Evolutionary conservation across 2,888 invertebrate genomes (phyloP), one percentile per base, ranked within the genome.

Genomic region (Phanerotoma sp.): DNA sequence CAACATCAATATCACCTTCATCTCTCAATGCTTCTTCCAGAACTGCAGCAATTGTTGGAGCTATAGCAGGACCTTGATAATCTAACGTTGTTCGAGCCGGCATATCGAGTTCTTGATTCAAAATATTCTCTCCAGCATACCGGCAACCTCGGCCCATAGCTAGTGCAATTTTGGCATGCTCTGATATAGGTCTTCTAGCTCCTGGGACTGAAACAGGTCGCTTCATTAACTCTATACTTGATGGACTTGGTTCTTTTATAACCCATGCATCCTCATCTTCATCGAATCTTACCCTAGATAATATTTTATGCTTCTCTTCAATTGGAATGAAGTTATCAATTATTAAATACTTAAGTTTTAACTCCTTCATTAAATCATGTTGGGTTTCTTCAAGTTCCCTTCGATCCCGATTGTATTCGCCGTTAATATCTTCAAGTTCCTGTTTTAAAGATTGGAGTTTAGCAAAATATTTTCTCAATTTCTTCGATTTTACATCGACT

Each of bases 401-500:
- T 51, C 97, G 81, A 77, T 98, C 96, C 58, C 87, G 85, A 70
- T 93, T 89, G 79, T 96, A 95, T 69, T 93, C 93, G 72, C 92
- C 93, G 55, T 88, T 87, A 49, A 88, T 84, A 71, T 93, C 93
- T 60, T 85, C 84, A 9, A 92, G 83, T 71, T 94, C 94, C 70
- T 88, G 87, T 65, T 89, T 84, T 1, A 86, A 78, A 3, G 83
- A 82, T 70, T 88, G 86, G 47, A 89, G 84, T 78, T 95, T 95
- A 13, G 87, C 83, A 71, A 93, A 89, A 71, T 97, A 85, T 78
- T 96, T 93, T 71, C 94, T 93, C 51, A 97, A 78, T 77, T 96
- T 94, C 68, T 90, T 91, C 20, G 96, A 92, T 78, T 98, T 99
- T 54, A 93, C 87, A 73, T 99, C 98, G 2, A 98, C 96, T 79